Evolutionary conservation across 2,113 vertebrate species (phyloP).

Genomic region (Myotis yumanensis): DNA sequence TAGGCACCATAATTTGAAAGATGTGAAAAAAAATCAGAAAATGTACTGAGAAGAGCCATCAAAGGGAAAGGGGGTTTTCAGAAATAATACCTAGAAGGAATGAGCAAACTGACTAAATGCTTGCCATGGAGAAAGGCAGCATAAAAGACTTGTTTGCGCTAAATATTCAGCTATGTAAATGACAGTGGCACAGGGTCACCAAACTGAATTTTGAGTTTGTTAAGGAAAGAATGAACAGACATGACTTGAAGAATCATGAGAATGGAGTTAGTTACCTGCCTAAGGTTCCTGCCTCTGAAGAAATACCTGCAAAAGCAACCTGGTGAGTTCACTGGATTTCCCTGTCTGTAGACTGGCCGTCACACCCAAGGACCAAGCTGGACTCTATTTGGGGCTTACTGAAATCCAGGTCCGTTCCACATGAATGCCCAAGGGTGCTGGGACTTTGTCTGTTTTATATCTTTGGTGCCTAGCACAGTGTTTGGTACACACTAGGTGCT

Average conservation of each 20-base stretch:
- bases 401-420: neutral
- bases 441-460: neutral
- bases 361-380: neutral
- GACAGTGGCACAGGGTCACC: neutral
- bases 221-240: conserved; percentile 43
- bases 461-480: neutral
- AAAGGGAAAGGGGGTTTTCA: conserved; percentile 17
- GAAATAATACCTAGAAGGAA: neutral
- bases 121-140: conserved; percentile 3
- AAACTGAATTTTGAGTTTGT: conserved; percentile 33
- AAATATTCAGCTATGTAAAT: neutral
- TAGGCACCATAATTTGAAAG: neutral
- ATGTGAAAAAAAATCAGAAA: conserved; percentile 34
- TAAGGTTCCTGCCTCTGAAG: neutral
- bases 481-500: neutral
- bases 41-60: neutral
- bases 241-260: neutral
- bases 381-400: neutral
- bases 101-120: neutral
- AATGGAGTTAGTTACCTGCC: conserved; percentile 22
- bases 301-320: neutral
- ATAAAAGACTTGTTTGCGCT: neutral
- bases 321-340: neutral
- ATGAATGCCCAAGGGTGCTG: neutral
- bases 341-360: neutral